Percentiles rank a stretch among this genome's conserved stretches.
These are phyloP conservation scores for Idris sp. DNA, from an alignment of 1,140 invertebrate genomes.

Conservation along the genomic window DNA sequence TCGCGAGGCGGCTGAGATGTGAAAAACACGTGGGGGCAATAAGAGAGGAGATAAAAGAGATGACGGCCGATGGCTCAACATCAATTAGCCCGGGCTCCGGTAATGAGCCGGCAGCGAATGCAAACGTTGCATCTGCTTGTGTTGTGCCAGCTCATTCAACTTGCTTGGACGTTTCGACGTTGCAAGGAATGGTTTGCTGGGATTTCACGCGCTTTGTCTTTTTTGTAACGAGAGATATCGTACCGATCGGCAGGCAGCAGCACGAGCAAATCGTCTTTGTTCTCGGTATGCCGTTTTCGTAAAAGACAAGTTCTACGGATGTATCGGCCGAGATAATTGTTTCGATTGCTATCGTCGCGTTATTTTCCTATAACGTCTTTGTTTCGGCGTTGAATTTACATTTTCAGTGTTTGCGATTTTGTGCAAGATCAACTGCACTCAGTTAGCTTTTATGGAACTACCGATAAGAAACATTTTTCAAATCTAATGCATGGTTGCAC, in stretches of 20 bases:
- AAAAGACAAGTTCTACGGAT: background rate
- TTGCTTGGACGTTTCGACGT: constrained; percentile 39
- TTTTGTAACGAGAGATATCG: constrained; percentile 10
- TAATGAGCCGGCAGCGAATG: constrained; percentile 56
- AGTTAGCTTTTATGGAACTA: too few species aligned
- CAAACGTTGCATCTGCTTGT: constrained; percentile 33
- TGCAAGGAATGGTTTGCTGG: constrained; percentile 33
- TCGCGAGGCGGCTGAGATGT: constrained; percentile 17
- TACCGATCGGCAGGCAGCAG: too few species aligned
- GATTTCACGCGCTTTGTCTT: constrained; percentile 43
- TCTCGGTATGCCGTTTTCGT: constrained; percentile 16
- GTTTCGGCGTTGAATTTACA: constrained; percentile 22
- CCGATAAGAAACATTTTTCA: too few species aligned
- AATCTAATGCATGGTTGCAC: too few species aligned
- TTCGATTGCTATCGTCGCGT: constrained; percentile 34
- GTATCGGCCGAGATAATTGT: constrained; percentile 26
- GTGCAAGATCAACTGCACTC: too few species aligned
- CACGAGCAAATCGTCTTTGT: constrained; percentile 31
- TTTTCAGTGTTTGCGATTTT: too few species aligned
- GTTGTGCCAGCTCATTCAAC: constrained; percentile 46
- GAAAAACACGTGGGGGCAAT: constrained; percentile 47
- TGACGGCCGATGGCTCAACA: constrained; percentile 35
- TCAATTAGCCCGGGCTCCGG: constrained; percentile 59
- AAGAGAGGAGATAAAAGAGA: constrained; percentile 9
- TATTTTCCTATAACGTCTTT: constrained; percentile 5